Evolutionary conservation across 2,888 invertebrate genomes (phyloP), one percentile per base, ranked within the genome.

Genomic region (Drosophila rubida): DNA sequence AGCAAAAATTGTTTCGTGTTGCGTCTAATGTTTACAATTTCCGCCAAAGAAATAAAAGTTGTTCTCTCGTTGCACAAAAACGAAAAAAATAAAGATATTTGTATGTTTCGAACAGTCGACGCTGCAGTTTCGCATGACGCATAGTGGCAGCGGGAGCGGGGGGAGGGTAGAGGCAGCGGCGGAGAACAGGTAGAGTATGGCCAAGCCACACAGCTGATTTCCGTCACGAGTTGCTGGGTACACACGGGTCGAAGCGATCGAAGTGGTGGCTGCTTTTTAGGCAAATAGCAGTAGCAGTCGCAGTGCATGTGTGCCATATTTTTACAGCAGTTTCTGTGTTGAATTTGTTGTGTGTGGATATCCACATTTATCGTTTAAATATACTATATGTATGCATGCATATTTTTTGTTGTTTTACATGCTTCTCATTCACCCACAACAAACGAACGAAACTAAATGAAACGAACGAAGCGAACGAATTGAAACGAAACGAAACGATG

Each of bases 341-440:
- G 51, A 46, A 35, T 54, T 35, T 30, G 9, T 42, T 51, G 22
- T 59, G 35, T 45, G 50, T n/a, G 25, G 19, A 41, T 23, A 45
- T n/a, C 16, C 14, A 51, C 14, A 54, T 41, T 35, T 16, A 37
- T 19, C 46, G 37, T 30, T 64, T 61, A 48, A 54, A 59, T 70
- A 57, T n/a, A n/a, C n/a, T n/a, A n/a, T n/a, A n/a, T n/a, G n/a
- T n/a, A n/a, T n/a, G n/a, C n/a, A n/a, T 64, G 54, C 41, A 25
- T 62, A 22, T 25, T 35, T 49, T 35, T 59, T 25, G 19, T 35
- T 49, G 41, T 73, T 70, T 70, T 84, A 82, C 77, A 80, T 87
- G 72, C 72, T 86, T 75, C 62, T 68, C 83, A 80, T 86, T 84
- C 88, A 84, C 83, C 83, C 88, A 84, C 83, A 80, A 83, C 68